Evolutionary conservation across 2,113 vertebrate species (phyloP), one percentile per base, ranked within the genome.

Genomic region (Nanger granti): DNA sequence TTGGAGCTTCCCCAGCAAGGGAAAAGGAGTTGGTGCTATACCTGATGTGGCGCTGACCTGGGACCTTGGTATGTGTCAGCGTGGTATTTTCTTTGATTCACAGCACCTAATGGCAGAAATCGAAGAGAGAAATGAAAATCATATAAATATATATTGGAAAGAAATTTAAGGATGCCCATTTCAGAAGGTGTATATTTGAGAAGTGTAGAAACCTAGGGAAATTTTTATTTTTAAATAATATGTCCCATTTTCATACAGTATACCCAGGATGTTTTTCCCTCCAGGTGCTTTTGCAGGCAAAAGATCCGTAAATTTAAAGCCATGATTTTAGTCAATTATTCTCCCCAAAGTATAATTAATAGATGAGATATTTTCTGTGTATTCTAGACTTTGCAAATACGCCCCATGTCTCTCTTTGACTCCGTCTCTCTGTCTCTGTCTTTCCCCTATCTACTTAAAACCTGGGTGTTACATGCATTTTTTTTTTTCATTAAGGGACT

Each of bases 201-300:
- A 92, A 64, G n/a, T 85, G 55, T 96, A 29, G 17, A 94, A 90
- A 84, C 76, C 15, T 24, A 28, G 86, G 28, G 17, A 93, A 29
- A 26, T 26, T 41, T 91, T 91, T 64, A 54, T 82, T 93, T 95
- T 88, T 89, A 85, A 96, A 69, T 80, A 82, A 41, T 49, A 64
- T 47, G 22, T 97, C 91, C 52, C 10, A n/a, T 31, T 95, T 97
- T 89, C 24, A 89, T 91, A 66, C 34, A 62, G 26, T 83, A 93
- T 15, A 8, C 12, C 22, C 82, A 73, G 37, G 22, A 34, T 41
- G 13, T 28, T 93, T 95, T 82, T 92, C 55, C 34, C 86, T 18
- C 29, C 73, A 44, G n/a, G 62, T 11, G 49, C 13, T 73, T 96
- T 89, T 94, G 37, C 28, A 96, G 26, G n/a, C 60, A 87, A 88